phyloP scores from a whole-genome alignment of 2,888 invertebrate genomes.

The Halocaridina rubra region DNA sequence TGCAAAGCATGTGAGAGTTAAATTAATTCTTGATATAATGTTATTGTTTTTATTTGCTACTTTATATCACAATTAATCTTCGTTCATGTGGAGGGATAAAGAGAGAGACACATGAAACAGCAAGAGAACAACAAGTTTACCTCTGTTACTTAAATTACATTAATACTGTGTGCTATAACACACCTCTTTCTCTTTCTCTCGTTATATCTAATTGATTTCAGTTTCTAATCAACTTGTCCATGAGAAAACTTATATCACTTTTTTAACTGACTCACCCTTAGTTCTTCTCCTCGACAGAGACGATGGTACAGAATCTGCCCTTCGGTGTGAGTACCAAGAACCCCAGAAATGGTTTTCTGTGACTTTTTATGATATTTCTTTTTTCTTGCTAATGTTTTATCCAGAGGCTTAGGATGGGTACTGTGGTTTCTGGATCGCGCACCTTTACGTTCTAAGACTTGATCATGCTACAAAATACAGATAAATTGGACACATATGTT shows the following conservation, averaged over 20 bases:
- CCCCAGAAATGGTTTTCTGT: neutral
- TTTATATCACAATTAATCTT: no score
- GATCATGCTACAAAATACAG: slow-evolving; percentile 6
- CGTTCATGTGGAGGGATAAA: no score
- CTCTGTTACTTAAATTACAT: no score
- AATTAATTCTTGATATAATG: no score
- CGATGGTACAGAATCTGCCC: neutral
- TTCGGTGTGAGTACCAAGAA: neutral
- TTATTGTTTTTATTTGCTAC: no score
- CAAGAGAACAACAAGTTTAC: neutral
- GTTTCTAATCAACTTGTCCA: no score
- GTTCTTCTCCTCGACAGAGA: slow-evolving; percentile 14
- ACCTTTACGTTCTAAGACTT: slow-evolving; percentile 20
- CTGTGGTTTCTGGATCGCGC: slow-evolving; percentile 10
- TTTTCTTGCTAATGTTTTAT: slow-evolving; percentile 13
- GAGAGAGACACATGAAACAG: neutral
- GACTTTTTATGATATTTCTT: slow-evolving; percentile 4
- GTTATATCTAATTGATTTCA: no score
- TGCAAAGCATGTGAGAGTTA: neutral
- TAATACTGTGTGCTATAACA: no score
- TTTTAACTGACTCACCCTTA: slow-evolving; percentile 27
- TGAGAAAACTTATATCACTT: no score
- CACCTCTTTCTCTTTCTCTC: no score
- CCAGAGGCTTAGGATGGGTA: neutral
- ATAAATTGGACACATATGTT: neutral